A percentile compares a stretch with the other conserved stretches of the same genome.
Conservation (phyloP, 2,113 vertebrate genomes). For the Gambusia affinis region DNA sequence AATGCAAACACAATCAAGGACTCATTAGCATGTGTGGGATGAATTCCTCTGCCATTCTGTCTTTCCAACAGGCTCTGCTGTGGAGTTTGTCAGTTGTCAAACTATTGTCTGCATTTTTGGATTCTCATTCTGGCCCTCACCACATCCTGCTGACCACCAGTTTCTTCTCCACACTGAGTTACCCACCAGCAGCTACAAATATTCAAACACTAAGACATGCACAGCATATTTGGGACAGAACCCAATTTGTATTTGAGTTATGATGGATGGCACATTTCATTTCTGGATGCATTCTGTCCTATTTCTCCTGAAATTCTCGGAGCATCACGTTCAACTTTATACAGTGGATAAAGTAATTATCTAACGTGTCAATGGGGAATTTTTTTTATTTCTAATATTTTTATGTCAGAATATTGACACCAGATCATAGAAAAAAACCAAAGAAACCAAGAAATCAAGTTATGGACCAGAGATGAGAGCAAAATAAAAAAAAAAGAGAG, state of each 20-base stretch:
- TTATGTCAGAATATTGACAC: not conserved
- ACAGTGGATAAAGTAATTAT: not conserved
- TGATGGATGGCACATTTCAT: slow-evolving; percentile 34
- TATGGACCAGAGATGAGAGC: not conserved
- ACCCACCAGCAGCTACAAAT: not conserved
- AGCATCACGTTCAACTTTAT: slow-evolving; percentile 14
- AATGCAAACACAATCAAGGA: too few relatives aligned
- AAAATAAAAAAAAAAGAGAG: too few relatives aligned
- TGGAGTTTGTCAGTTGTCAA: slow-evolving; percentile 46
- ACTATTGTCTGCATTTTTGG: slow-evolving; percentile 10
- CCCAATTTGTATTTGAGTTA: not conserved
- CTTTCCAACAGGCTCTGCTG: slow-evolving; percentile 8
- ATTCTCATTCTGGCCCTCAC: slow-evolving; percentile 23
- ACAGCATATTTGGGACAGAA: not conserved
- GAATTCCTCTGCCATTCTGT: not conserved
- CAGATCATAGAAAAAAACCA: not conserved
- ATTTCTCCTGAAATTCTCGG: not conserved
- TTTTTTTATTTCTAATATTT: not conserved
- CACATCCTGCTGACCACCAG: slow-evolving; percentile 11
- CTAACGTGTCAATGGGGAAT: too few relatives aligned
- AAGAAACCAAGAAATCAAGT: not conserved
- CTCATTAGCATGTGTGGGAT: too few relatives aligned
- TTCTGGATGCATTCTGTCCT: slow-evolving; percentile 11
- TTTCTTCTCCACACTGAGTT: slow-evolving; percentile 2
- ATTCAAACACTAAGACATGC: slow-evolving; percentile 18